Percentiles rank a stretch among this genome's conserved stretches.
These are phyloP conservation scores for Nicator chloris DNA, from an alignment of 2,113 vertebrate genomes.

Conservation along the genomic window DNA sequence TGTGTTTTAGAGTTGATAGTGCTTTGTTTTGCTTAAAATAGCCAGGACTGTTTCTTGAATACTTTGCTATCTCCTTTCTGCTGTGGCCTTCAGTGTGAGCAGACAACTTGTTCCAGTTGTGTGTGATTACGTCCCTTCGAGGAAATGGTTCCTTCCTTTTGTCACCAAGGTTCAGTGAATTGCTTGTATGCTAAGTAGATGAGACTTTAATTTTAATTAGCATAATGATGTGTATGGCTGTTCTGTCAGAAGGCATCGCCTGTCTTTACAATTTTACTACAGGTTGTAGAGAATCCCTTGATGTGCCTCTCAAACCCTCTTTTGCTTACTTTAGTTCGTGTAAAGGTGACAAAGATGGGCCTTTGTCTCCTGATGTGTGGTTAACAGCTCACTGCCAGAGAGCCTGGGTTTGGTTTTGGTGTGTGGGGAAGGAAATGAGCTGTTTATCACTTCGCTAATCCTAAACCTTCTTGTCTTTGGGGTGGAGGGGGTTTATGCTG, in stretches of 20 bases:
- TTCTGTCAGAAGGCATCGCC: slow-evolving; percentile 27
- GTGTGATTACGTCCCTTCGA: not conserved
- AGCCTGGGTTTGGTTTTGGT: slow-evolving; percentile 14
- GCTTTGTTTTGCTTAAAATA: slow-evolving; percentile 55
- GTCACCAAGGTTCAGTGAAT: slow-evolving; percentile 36
- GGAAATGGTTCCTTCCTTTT: slow-evolving; percentile 10
- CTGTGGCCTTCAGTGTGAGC: not conserved
- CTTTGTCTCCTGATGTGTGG: slow-evolving; percentile 42
- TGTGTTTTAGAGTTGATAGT: slow-evolving; percentile 58
- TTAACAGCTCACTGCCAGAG: not conserved
- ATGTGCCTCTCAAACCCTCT: not conserved
- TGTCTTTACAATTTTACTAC: not conserved
- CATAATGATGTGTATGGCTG: slow-evolving; percentile 61
- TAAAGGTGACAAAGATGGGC: not conserved
- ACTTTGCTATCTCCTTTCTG: not conserved
- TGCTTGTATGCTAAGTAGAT: slow-evolving; percentile 28
- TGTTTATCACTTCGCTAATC: not conserved
- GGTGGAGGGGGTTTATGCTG: not conserved
- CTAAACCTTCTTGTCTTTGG: not conserved
- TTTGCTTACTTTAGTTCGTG: slow-evolving; percentile 1
- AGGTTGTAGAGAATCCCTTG: slow-evolving; percentile 33
- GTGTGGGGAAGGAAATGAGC: not conserved
- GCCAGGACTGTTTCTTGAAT: slow-evolving; percentile 1
- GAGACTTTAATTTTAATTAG: slow-evolving; percentile 70
- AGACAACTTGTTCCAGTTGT: not conserved